A percentile compares a stretch with the other conserved stretches of the same genome.
Conservation (phyloP, 2,888 invertebrate genomes). For the Branchipolynoe longqiensis region DNA sequence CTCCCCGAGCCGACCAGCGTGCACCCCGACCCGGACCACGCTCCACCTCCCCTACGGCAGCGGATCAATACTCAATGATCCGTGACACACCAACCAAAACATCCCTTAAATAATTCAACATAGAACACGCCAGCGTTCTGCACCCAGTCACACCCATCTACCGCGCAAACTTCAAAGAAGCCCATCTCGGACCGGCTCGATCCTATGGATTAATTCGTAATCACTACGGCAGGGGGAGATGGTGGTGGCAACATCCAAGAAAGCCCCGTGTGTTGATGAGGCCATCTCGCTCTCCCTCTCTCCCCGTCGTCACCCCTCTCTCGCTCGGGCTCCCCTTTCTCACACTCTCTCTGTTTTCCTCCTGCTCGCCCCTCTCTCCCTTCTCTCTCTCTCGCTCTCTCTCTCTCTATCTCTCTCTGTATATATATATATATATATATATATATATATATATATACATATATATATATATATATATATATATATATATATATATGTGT, state of each 20-base stretch:
- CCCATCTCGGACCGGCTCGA: background rate
- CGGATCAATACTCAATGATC: slow-evolving; percentile 39
- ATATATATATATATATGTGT: too few species aligned
- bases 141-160: slow-evolving; percentile 1
- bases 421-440: slow-evolving; percentile 11
- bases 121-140: slow-evolving; percentile 35
- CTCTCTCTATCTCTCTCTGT: background rate
- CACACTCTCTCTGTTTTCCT: too few species aligned
- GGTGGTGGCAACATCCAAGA: background rate
- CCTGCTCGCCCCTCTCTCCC: too few species aligned
- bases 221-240: background rate
- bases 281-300: too few species aligned
- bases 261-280: too few species aligned
- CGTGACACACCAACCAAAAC: slow-evolving; percentile 51
- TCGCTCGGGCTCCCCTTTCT: too few species aligned
- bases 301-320: too few species aligned
- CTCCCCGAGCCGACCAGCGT: background rate
- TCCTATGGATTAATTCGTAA: slow-evolving; percentile 44
- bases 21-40: background rate
- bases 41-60: background rate
- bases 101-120: slow-evolving; percentile 26
- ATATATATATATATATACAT: slow-evolving; percentile 12
- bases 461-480: slow-evolving; percentile 18
- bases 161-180: slow-evolving; percentile 11
- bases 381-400: too few species aligned